Evolutionary conservation across 2,888 invertebrate species (phyloP).

Genomic region (Noctua pronuba): DNA sequence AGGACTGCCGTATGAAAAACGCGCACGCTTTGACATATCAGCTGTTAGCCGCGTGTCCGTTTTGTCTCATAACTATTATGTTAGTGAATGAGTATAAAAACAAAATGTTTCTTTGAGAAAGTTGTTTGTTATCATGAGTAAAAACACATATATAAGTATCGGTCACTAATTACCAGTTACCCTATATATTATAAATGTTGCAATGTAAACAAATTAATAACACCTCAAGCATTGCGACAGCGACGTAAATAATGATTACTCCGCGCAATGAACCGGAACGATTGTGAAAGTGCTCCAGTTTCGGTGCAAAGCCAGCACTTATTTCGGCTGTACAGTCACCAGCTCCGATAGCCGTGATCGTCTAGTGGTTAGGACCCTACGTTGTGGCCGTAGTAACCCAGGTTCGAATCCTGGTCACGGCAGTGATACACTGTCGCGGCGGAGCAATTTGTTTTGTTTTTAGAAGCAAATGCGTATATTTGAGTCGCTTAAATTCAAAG

Average conservation of each 20-base stretch:
- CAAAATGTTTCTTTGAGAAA: too few species aligned
- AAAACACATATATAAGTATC: too few species aligned
- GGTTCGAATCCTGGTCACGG: slow-evolving; percentile 94
- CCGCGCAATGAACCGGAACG: slow-evolving; percentile 46
- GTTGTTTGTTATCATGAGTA: too few species aligned
- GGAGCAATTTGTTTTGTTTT: slow-evolving; percentile 59
- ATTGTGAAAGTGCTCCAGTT: slow-evolving; percentile 66
- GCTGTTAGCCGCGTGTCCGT: too few species aligned
- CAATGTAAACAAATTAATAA: background rate
- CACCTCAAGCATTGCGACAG: slow-evolving; percentile 1
- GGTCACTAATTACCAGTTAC: too few species aligned
- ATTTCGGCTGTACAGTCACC: slow-evolving; percentile 42
- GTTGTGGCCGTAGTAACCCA: slow-evolving; percentile 95
- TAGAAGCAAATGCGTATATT: background rate
- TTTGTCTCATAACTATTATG: too few species aligned
- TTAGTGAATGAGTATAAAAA: too few species aligned
- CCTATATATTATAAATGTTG: background rate
- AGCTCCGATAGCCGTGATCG: slow-evolving; percentile 88
- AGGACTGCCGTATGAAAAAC: too few species aligned
- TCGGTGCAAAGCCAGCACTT: slow-evolving; percentile 1
- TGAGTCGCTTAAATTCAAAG: background rate
- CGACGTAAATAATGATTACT: slow-evolving; percentile 8
- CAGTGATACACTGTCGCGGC: slow-evolving; percentile 82
- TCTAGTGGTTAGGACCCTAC: slow-evolving; percentile 94
- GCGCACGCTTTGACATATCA: too few species aligned